Evolutionary conservation across 2,113 vertebrate genomes (phyloP).

Genomic region (Panurus biarmicus): DNA sequence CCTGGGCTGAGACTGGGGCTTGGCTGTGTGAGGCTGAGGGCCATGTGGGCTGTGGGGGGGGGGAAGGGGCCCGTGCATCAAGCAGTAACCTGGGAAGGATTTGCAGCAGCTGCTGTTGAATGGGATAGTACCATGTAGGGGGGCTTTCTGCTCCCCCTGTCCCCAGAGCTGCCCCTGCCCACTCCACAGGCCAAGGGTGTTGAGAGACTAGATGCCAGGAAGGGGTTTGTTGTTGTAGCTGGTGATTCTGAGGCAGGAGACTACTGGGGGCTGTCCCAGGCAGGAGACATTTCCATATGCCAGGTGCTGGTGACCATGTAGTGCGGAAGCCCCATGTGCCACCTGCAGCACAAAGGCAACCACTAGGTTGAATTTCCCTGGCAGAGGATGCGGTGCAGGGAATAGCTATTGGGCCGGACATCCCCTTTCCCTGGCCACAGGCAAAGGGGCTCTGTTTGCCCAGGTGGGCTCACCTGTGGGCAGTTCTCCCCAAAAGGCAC

Average conservation of each 20-base stretch:
- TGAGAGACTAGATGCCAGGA: background rate
- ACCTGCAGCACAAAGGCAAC: background rate
- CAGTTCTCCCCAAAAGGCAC: background rate
- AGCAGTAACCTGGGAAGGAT: background rate
- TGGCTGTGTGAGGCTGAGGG: rapidly evolving
- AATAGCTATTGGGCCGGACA: rapidly evolving
- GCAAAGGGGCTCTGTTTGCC: background rate
- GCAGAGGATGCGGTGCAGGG: background rate
- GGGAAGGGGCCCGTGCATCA: rapidly evolving
- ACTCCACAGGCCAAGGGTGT: rapidly evolving
- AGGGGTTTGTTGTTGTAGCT: background rate
- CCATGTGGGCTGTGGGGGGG: rapidly evolving
- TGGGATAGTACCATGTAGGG: rapidly evolving
- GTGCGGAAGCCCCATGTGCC: background rate
- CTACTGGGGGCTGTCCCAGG: background rate
- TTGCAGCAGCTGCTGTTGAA: background rate
- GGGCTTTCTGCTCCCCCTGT: rapidly evolving
- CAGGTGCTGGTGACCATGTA: background rate
- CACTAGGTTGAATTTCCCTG: background rate
- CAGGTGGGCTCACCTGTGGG: background rate
- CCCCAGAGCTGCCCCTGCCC: background rate
- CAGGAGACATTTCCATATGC: background rate
- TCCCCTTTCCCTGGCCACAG: background rate
- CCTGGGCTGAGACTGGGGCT: background rate
- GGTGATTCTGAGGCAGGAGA: background rate